Evolutionary conservation across 2,888 invertebrate species (phyloP).

Genomic region (Ophraella communa): DNA sequence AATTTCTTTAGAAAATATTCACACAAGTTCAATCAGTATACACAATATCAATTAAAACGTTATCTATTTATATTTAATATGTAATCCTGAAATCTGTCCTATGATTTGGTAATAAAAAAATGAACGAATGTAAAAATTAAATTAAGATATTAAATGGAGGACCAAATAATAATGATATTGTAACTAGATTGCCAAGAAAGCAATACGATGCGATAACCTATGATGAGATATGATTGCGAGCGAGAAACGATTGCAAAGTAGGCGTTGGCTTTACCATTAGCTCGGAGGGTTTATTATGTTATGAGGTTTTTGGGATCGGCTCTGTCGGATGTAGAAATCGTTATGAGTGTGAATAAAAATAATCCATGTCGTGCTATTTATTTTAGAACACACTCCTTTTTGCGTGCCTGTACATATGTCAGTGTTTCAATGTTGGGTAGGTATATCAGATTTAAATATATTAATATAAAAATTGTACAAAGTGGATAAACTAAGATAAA

Average conservation of each 20-base stretch:
- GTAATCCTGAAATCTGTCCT: too few species aligned
- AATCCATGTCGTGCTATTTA: constrained; percentile 8
- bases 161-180: too few species aligned
- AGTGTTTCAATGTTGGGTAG: background rate
- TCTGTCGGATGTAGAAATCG: background rate
- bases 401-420: constrained; percentile 1
- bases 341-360: constrained; percentile 10
- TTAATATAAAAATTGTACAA: background rate
- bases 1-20: too few species aligned
- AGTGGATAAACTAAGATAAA: background rate
- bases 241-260: background rate
- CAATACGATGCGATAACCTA: background rate
- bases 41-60: too few species aligned
- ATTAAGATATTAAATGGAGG: too few species aligned
- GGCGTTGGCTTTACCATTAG: constrained; percentile 15
- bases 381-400: constrained; percentile 8
- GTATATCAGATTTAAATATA: background rate
- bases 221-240: background rate
- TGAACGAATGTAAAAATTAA: too few species aligned
- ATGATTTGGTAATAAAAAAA: too few species aligned
- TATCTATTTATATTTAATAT: too few species aligned
- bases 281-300: constrained; percentile 1
- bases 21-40: too few species aligned
- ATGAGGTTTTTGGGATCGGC: constrained; percentile 9
- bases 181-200: background rate